Base-by-base conservation (phyloP, 2,888 invertebrate genomes). In the Isoperla grammatica region DNA sequence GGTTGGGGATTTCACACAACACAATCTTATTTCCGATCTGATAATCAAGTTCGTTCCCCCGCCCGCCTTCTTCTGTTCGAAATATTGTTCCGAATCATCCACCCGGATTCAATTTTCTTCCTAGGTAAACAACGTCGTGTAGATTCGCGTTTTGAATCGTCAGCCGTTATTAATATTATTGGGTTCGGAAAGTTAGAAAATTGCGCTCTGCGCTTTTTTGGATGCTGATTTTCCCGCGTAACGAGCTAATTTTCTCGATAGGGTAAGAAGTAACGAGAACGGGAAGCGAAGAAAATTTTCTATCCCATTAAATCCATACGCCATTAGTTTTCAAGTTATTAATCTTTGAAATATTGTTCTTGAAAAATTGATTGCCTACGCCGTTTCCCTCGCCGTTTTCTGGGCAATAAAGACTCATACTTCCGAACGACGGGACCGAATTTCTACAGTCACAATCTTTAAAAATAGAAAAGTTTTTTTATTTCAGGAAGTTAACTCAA, bases 281-380 rank as follows among this genome's bases (percentile, higher is more conserved):
- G 13, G 60, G 37, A 53, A 39, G 39, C 53, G 53, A 53, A 39
- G 37, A 37, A 17, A 57, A 60, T 61, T 61, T 63, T 63, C 63
- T 50, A 22, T 59, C 20, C 59, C 63, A 63, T 63, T 63, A 58
- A 58, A 37, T 60, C 54, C 56, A 39, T 53, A 57, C 62, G 60
- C 57, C 55, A 20, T 58, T 61, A 61, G 55, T 60, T 60, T 60
- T 39, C 40, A 56, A 64, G 58, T 55, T 64, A 64, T 61, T 61
- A 62, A 60, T 56, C 62, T 59, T 56, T 57, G 50, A 62, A 61
- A 55, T 59, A 58, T 59, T 64, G 54, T 61, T 49, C 49, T 43
- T 57, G 39, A 12, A 37, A 53, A 61, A 61, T 61, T 64, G 56
- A 59, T 61, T 55, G 57, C 56, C 42, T 54, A 12, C 23, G 22